Base-by-base conservation (phyloP, 2,888 invertebrate genomes). In the Brachynemurus nebulosus region DNA sequence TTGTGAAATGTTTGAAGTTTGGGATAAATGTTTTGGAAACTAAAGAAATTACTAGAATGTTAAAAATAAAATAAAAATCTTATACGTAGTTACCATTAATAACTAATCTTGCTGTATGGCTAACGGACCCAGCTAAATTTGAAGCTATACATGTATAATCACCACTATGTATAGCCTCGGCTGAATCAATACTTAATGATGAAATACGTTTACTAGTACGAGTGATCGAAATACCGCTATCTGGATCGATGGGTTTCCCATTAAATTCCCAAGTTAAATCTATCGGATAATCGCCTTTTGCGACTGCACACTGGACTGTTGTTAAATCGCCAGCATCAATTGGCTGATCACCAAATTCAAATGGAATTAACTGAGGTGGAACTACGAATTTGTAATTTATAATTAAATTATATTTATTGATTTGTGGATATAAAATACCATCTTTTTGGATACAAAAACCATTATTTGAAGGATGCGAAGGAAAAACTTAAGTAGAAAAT, bases 251-350 rank as follows among this genome's bases (percentile, higher is more conserved):
- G 3, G 54, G 48, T 44, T 63, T 57, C 8, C 63, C 63, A 46
- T 74, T 75, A 52, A 77, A 69, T 16, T 67, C 64, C 80, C 80
- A 80, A 16, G 65, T 61, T 37, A 80, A 69, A 45, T 69, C 69
- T 39, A 80, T 67, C n/a, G 80, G 79, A 40, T 76, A 62, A 61
- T 83, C 83, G 38, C 83, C 83, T 62, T 82, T 80, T 47, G 71
- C 70, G 46, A 79, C 74, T 45, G 78, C 71, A 59, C 83, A 83
- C 44, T 74, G 75, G 16, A 76, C 69, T 49, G 78, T 73, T 38
- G 77, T 76, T 59, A 78, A 70, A 60, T 84, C 82, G 54, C 78
- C 78, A 50, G 78, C 76, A 62, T 80, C 80, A 12, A 70, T 63
- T 30, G 69, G 63, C 33, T 67, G 66, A 45, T 73, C 71, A 45